phyloP scores from a whole-genome alignment of 2,888 invertebrate species.

The Sylvicola cinctus region DNA sequence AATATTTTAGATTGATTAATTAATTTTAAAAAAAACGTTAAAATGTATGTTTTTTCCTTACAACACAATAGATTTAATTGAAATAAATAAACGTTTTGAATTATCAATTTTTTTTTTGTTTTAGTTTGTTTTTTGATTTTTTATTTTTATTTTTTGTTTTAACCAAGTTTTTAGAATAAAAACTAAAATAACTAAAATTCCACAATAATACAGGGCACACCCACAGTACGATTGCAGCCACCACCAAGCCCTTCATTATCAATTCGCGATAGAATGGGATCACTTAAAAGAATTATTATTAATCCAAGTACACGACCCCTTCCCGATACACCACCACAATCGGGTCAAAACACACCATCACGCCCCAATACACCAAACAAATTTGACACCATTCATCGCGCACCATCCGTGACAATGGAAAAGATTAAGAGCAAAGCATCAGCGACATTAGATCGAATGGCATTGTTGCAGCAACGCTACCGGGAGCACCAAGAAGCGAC shows the following conservation, averaged over 20 bases:
- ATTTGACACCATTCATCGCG: constrained; percentile 22
- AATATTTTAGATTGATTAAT: too few relatives aligned
- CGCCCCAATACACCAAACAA: constrained; percentile 10
- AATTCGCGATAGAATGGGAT: constrained; percentile 15
- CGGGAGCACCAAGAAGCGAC: constrained; percentile 34
- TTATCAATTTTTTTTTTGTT: too few relatives aligned
- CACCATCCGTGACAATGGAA: constrained; percentile 24
- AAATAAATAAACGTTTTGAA: too few relatives aligned
- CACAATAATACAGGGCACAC: too few relatives aligned
- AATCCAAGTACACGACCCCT: constrained; percentile 26
- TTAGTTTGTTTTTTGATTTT: too few relatives aligned
- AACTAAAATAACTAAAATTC: too few relatives aligned
- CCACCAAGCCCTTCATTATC: constrained; percentile 13
- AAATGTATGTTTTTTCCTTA: too few relatives aligned
- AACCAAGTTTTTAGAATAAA: too few relatives aligned
- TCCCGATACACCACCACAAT: constrained; percentile 29
- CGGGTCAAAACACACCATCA: constrained; percentile 14
- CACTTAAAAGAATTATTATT: constrained; percentile 11
- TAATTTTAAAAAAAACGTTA: too few relatives aligned
- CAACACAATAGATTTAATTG: too few relatives aligned
- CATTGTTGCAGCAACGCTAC: constrained; percentile 31
- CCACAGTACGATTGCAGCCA: constrained; percentile 2
- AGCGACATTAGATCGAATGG: constrained; percentile 25
- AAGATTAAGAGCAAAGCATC: constrained; percentile 24
- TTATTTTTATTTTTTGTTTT: too few relatives aligned